These are phyloP conservation scores for Lasioglossum pauxillum DNA, from an alignment of 2,888 invertebrate species.

Conservation along the genomic window DNA sequence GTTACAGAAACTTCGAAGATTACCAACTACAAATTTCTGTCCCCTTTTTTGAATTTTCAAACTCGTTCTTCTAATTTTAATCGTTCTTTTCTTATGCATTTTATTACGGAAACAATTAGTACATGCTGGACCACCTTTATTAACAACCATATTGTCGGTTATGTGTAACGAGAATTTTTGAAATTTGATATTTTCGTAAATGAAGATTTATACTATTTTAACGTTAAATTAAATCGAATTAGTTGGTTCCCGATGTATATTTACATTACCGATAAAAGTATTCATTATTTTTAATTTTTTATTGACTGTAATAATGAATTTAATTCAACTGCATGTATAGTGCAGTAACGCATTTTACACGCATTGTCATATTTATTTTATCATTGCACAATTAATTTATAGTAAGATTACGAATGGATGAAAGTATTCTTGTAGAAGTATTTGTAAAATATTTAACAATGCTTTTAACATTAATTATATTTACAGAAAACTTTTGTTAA, in stretches of 20 bases:
- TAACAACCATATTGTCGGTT: background rate
- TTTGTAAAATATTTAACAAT: background rate
- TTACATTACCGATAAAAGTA: background rate
- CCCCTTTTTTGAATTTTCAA: background rate
- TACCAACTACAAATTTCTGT: conserved; percentile 31
- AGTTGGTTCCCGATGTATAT: background rate
- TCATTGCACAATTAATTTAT: background rate
- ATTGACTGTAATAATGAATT: background rate
- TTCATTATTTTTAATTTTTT: background rate
- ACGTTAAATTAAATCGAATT: background rate
- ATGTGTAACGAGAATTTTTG: background rate
- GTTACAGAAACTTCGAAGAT: conserved; percentile 55
- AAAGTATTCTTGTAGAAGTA: background rate
- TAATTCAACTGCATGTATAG: background rate
- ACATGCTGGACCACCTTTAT: background rate
- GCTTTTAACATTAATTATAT: background rate
- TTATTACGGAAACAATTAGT: background rate
- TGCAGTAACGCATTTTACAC: background rate
- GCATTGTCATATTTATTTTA: background rate
- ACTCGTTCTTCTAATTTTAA: background rate
- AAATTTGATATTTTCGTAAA: background rate
- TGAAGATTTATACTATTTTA: background rate
- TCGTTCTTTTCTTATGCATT: background rate
- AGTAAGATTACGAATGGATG: background rate
- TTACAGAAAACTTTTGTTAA: background rate